Evolutionary conservation across 2,113 vertebrate species (phyloP).

Genomic region (Ranitomeya imitator): DNA sequence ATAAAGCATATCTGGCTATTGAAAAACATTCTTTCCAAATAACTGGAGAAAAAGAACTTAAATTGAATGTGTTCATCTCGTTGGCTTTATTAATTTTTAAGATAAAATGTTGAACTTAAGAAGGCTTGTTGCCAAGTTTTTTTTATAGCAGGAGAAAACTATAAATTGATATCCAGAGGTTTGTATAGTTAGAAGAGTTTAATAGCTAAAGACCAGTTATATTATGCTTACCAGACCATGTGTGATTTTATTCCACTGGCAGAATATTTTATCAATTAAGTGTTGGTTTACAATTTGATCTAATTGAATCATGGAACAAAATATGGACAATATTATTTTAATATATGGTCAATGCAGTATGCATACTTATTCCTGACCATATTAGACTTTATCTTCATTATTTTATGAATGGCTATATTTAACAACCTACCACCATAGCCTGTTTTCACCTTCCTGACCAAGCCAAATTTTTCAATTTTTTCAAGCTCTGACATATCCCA

Average conservation of each 20-base stretch:
- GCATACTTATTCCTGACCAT: not conserved
- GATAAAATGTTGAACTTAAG: not conserved
- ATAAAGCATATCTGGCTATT: slow-evolving; percentile 35
- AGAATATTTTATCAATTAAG: slow-evolving; percentile 1
- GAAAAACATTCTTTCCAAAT: not conserved
- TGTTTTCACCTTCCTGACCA: too few species aligned
- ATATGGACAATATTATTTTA: slow-evolving; percentile 2
- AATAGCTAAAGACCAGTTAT: slow-evolving; percentile 24
- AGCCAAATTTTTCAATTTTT: too few species aligned
- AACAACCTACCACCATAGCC: not conserved
- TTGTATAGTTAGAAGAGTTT: slow-evolving; percentile 30
- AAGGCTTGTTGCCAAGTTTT: slow-evolving; percentile 21
- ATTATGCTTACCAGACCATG: not conserved
- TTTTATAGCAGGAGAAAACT: slow-evolving; percentile 21
- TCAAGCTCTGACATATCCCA: too few species aligned
- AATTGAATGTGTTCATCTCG: slow-evolving; percentile 10
- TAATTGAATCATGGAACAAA: slow-evolving; percentile 20
- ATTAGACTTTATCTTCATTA: not conserved
- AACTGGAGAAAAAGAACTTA: not conserved
- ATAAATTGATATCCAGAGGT: slow-evolving; percentile 34
- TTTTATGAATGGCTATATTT: not conserved
- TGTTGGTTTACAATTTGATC: not conserved
- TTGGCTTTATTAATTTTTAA: slow-evolving; percentile 27
- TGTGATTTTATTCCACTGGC: slow-evolving; percentile 13
- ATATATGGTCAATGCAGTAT: not conserved